Percentiles rank a stretch among this genome's conserved stretches.
These are phyloP conservation scores for Phainopepla nitens DNA, from an alignment of 2,113 vertebrate genomes.

Conservation along the genomic window DNA sequence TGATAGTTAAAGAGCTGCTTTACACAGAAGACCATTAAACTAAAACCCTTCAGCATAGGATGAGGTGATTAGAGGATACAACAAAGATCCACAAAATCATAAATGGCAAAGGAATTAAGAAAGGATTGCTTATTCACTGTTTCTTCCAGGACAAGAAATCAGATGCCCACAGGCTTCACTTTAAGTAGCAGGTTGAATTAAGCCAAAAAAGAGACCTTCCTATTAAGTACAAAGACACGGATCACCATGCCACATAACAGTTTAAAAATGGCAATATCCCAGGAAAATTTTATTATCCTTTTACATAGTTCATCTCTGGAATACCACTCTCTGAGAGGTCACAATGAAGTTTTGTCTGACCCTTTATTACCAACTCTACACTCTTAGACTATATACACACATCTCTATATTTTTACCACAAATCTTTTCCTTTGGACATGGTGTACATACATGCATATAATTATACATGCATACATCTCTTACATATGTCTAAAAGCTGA, in stretches of 20 bases:
- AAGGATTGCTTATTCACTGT: neutral
- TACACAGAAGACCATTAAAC: neutral
- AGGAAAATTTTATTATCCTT: neutral
- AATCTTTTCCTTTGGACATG: neutral
- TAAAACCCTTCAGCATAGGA: neutral
- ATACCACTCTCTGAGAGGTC: neutral
- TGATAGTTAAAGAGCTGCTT: neutral
- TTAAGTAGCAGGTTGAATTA: neutral
- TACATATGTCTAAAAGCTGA: neutral
- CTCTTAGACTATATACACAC: neutral
- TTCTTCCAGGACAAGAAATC: neutral
- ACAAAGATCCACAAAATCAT: neutral
- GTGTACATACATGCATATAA: neutral
- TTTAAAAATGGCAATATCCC: neutral
- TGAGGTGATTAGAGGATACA: neutral
- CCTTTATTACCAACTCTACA: neutral
- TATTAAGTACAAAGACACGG: neutral
- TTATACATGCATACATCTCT: neutral
- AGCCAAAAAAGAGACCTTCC: neutral
- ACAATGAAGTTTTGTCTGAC: neutral
- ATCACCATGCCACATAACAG: neutral
- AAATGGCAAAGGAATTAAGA: neutral
- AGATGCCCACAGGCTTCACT: neutral
- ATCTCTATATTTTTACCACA: neutral
- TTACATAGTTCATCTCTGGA: neutral